A percentile compares a stretch with the other conserved stretches of the same genome.
These are phyloP conservation scores for Geopemphigus sp. DNA, from an alignment of 1,140 invertebrate genomes.

Conservation along the genomic window DNA sequence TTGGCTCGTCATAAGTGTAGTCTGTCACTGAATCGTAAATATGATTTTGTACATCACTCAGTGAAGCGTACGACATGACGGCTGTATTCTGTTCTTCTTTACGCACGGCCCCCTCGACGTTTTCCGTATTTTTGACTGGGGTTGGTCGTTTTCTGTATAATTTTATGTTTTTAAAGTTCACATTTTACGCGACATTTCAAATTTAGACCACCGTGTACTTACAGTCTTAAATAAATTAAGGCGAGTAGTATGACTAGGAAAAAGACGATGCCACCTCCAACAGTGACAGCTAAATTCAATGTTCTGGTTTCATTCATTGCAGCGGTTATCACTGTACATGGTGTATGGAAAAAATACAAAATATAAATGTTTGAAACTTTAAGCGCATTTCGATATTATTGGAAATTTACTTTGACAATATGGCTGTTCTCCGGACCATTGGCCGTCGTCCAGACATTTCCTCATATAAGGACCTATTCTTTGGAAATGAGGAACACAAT, in stretches of 20 bases:
- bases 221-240: slow-evolving; percentile 73
- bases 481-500: slow-evolving; percentile 81
- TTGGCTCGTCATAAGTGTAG: slow-evolving; percentile 67
- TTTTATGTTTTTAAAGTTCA: not conserved
- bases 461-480: slow-evolving; percentile 76
- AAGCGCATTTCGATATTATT: too few relatives aligned
- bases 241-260: slow-evolving; percentile 73
- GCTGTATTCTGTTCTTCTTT: slow-evolving; percentile 82
- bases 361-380: too few relatives aligned
- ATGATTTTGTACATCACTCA: slow-evolving; percentile 64
- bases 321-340: slow-evolving; percentile 59
- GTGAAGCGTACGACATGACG: slow-evolving; percentile 79
- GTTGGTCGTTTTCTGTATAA: slow-evolving; percentile 70
- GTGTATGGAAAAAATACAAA: slow-evolving; percentile 13
- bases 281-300: slow-evolving; percentile 75
- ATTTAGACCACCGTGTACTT: slow-evolving; percentile 57
- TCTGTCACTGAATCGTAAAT: slow-evolving; percentile 74
- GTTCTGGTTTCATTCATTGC: slow-evolving; percentile 67
- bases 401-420: slow-evolving; percentile 64
- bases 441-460: slow-evolving; percentile 76
- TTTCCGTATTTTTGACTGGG: slow-evolving; percentile 83
- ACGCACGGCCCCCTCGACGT: slow-evolving; percentile 76
- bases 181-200: not conserved
- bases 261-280: slow-evolving; percentile 73
- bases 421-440: slow-evolving; percentile 81